phyloP scores from a whole-genome alignment of 2,113 vertebrate genomes.

The Malurus alboscapulatus region DNA sequence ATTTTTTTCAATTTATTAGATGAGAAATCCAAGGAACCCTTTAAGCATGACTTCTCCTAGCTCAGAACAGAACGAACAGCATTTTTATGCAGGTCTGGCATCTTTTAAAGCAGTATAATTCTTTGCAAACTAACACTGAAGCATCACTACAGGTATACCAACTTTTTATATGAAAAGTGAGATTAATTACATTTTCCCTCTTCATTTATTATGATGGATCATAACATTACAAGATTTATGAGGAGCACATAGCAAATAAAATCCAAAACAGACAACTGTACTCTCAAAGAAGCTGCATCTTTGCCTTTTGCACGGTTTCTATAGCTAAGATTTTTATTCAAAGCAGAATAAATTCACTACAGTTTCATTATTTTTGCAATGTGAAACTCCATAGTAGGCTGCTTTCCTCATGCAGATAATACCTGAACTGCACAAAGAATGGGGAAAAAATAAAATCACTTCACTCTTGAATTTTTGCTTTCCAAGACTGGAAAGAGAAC shows the following conservation, averaged over 20 bases:
- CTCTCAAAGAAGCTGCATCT: neutral
- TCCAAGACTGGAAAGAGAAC: neutral
- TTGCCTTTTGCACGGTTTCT: neutral
- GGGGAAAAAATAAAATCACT: fast-evolving
- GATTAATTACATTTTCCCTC: neutral
- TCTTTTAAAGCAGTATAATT: neutral
- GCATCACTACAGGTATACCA: neutral
- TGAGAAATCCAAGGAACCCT: neutral
- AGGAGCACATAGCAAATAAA: neutral
- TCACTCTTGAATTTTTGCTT: neutral
- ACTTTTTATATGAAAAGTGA: neutral
- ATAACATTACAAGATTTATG: neutral
- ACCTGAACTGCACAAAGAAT: neutral
- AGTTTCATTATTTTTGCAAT: neutral
- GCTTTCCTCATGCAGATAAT: neutral
- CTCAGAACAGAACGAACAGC: neutral
- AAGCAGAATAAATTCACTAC: neutral
- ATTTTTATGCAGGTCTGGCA: neutral
- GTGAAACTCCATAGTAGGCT: neutral
- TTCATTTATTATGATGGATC: neutral
- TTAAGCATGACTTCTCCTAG: neutral
- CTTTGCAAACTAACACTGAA: neutral
- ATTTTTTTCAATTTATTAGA: neutral
- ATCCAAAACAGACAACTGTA: neutral
- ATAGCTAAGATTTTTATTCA: neutral